Conservation (phyloP, 1,140 invertebrate species). For the Vanessa tameamea region DNA sequence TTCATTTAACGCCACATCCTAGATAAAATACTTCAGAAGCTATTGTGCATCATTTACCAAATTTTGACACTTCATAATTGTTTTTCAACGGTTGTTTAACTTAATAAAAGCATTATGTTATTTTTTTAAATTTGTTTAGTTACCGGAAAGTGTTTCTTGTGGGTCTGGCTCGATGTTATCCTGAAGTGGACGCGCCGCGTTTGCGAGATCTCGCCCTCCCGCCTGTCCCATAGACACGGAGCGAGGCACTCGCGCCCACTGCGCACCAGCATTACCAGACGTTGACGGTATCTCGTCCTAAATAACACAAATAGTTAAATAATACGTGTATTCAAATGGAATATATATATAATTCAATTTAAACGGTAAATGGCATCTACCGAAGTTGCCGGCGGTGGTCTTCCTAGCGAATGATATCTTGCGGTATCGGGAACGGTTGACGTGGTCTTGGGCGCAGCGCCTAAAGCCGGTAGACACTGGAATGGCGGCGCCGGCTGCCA, state of each 20-base stretch:
- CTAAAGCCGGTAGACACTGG: slow-evolving; percentile 88
- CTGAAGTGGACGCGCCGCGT: slow-evolving; percentile 49
- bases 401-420: slow-evolving; percentile 62
- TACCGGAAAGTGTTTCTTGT: slow-evolving; percentile 58
- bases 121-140: background rate
- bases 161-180: slow-evolving; percentile 37
- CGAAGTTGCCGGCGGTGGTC: slow-evolving; percentile 46
- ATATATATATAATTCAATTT: background rate
- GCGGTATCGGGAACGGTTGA: slow-evolving; percentile 46
- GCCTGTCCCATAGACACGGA: slow-evolving; percentile 82
- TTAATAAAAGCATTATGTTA: background rate
- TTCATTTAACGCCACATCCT: too few relatives aligned
- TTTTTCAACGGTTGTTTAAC: too few relatives aligned
- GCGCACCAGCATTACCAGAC: slow-evolving; percentile 14
- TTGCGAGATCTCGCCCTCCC: slow-evolving; percentile 50
- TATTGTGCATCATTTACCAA: too few relatives aligned
- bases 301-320: background rate
- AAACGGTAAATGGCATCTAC: slow-evolving; percentile 28
- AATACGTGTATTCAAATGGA: background rate
- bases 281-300: slow-evolving; percentile 28
- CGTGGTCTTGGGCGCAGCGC: slow-evolving; percentile 81
- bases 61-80: too few relatives aligned
- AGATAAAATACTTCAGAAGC: too few relatives aligned
- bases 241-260: slow-evolving; percentile 74
- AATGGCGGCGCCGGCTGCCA: slow-evolving; percentile 86